Percentiles rank a stretch among this genome's conserved stretches.
These are phyloP conservation scores for Festucalex cinctus DNA, from an alignment of 2,113 vertebrate genomes.

Conservation along the genomic window DNA sequence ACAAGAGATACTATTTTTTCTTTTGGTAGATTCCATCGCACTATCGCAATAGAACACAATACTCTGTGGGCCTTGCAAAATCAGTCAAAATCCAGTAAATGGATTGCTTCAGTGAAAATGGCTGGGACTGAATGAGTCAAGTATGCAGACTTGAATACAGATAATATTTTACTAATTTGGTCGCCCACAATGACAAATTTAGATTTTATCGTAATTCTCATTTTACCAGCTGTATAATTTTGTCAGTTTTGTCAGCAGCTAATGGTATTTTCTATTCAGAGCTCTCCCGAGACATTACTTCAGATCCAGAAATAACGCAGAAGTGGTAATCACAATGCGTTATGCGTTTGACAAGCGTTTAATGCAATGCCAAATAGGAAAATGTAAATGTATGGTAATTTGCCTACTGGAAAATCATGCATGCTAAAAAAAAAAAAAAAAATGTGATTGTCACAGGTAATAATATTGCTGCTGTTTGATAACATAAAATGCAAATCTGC, in stretches of 20 bases:
- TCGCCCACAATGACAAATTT: not conserved
- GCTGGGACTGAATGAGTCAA: too few relatives aligned
- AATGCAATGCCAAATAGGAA: constrained; percentile 38
- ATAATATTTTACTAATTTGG: too few relatives aligned
- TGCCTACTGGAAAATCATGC: not conserved
- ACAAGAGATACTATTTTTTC: too few relatives aligned
- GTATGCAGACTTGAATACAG: too few relatives aligned
- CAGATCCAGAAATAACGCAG: constrained; percentile 37
- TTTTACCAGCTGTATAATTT: constrained; percentile 8
- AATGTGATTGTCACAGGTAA: constrained; percentile 31
- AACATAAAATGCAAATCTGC: constrained; percentile 47
- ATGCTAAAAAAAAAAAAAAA: too few relatives aligned
- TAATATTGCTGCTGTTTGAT: constrained; percentile 34
- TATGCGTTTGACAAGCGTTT: constrained; percentile 46
- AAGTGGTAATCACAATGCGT: constrained; percentile 36
- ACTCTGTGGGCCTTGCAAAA: too few relatives aligned
- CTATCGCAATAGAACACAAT: too few relatives aligned
- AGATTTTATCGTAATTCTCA: not conserved
- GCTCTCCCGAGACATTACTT: constrained; percentile 16
- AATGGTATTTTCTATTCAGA: constrained; percentile 4
- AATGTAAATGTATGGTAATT: constrained; percentile 58
- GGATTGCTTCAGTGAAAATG: too few relatives aligned
- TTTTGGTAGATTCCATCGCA: too few relatives aligned
- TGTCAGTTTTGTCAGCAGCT: not conserved
- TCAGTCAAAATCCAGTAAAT: too few relatives aligned